Conservation (phyloP, 2,113 vertebrate genomes). For the Notothenia coriiceps region DNA sequence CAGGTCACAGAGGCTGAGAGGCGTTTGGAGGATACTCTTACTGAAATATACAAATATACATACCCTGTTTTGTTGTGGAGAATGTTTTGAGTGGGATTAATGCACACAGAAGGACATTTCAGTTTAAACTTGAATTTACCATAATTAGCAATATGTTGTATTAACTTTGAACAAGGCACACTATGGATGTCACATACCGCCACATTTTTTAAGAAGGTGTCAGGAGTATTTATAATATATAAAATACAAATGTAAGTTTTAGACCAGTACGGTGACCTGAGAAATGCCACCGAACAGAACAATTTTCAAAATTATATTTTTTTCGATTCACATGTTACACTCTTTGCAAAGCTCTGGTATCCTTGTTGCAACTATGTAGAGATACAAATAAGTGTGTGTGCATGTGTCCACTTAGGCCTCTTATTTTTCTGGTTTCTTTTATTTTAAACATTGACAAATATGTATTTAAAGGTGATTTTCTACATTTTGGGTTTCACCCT, state of each 20-base stretch:
- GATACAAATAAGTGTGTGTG: background rate
- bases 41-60: constrained; percentile 15
- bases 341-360: background rate
- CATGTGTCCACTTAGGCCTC: background rate
- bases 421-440: background rate
- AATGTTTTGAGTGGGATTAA: background rate
- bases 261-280: background rate
- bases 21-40: constrained; percentile 25
- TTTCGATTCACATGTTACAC: background rate
- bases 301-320: too few species aligned
- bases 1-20: constrained; percentile 53
- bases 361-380: background rate
- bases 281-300: background rate
- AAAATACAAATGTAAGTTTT: too few species aligned
- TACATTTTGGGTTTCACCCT: background rate
- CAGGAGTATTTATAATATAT: too few species aligned
- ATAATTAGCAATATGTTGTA: background rate
- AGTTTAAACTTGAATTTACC: background rate
- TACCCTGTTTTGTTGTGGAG: background rate
- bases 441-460: background rate
- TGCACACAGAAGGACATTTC: background rate
- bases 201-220: background rate
- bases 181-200: background rate
- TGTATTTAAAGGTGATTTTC: background rate
- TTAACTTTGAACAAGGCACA: too few species aligned